Percentiles rank a stretch among this genome's conserved stretches.
Conservation (phyloP, 2,797 vertebrate genomes). For the Sebastes iracundus region DNA sequence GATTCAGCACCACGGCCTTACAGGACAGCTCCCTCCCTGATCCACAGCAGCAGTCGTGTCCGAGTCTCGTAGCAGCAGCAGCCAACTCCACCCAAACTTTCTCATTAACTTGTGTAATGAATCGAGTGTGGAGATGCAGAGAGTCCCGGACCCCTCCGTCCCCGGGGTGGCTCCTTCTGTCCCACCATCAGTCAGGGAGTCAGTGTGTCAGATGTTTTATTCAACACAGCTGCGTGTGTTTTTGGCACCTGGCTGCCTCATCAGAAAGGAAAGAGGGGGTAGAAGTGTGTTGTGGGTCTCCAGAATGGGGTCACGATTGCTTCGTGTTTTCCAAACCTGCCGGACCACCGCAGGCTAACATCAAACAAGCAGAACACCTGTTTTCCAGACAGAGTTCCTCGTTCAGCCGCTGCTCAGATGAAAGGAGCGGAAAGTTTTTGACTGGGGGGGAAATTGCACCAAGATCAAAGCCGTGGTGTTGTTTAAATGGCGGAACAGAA, state of each 20-base stretch:
- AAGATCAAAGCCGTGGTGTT: conserved; percentile 62
- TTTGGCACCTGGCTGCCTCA: conserved; percentile 66
- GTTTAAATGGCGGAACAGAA: conserved; percentile 58
- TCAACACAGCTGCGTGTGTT: conserved; percentile 69
- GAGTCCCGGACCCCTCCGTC: conserved; percentile 40
- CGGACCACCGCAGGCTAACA: conserved; percentile 58
- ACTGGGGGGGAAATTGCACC: conserved; percentile 29
- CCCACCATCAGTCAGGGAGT: conserved; percentile 69
- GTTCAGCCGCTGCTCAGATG: conserved; percentile 59
- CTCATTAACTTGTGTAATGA: conserved; percentile 70
- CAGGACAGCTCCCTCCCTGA: conserved; percentile 51
- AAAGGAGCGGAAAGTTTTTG: conserved; percentile 69
- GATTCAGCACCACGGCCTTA: conserved; percentile 32
- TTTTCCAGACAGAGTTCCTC: conserved; percentile 61
- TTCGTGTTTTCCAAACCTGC: conserved; percentile 60
- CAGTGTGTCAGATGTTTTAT: conserved; percentile 75
- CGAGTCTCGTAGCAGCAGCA: not conserved
- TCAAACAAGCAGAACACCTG: conserved; percentile 79
- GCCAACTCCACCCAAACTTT: conserved; percentile 40
- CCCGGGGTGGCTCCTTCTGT: conserved; percentile 56
- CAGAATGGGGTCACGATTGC: conserved; percentile 63
- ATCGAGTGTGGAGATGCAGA: conserved; percentile 33
- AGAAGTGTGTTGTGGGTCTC: conserved; percentile 22
- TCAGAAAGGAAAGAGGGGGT: conserved; percentile 4
- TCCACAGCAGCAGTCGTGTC: not conserved